A percentile compares a stretch with the other conserved stretches of the same genome.
Conservation (phyloP, 2,888 invertebrate species). For the Trissoscelio sp. region DNA sequence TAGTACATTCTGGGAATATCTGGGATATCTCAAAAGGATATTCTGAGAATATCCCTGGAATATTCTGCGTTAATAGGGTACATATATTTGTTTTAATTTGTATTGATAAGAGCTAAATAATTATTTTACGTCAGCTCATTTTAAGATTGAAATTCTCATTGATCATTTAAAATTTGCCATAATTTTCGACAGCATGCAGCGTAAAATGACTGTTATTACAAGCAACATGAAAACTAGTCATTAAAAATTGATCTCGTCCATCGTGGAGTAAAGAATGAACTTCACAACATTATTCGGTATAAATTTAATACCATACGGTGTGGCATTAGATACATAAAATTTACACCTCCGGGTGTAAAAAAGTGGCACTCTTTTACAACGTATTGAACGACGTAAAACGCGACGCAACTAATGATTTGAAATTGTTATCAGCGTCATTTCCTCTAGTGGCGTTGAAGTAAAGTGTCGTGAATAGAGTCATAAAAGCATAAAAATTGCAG, state of each 20-base stretch:
- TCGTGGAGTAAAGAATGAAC: neutral
- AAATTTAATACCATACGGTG: slow-evolving; percentile 1
- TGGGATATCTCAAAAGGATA: too few relatives aligned
- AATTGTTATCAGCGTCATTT: slow-evolving; percentile 60
- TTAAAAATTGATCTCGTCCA: slow-evolving; percentile 2
- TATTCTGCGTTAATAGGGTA: too few relatives aligned
- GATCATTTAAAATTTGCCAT: too few relatives aligned
- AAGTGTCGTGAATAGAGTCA: slow-evolving; percentile 64
- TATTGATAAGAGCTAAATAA: too few relatives aligned
- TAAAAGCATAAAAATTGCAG: slow-evolving; percentile 69
- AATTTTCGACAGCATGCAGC: neutral
- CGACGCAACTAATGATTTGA: slow-evolving; percentile 39
- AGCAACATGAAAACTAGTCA: neutral
- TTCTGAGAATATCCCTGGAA: too few relatives aligned
- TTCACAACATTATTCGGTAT: neutral
- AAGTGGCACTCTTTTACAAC: neutral
- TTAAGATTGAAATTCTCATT: too few relatives aligned
- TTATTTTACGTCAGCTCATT: too few relatives aligned
- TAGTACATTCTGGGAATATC: too few relatives aligned
- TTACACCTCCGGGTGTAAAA: slow-evolving; percentile 13
- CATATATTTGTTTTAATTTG: too few relatives aligned
- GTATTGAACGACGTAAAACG: slow-evolving; percentile 27
- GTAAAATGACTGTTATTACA: neutral
- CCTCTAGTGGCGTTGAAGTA: slow-evolving; percentile 47
- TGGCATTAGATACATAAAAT: neutral